phyloP scores from a whole-genome alignment of 2,113 vertebrate genomes.

The Aleadryas rufinucha region DNA sequence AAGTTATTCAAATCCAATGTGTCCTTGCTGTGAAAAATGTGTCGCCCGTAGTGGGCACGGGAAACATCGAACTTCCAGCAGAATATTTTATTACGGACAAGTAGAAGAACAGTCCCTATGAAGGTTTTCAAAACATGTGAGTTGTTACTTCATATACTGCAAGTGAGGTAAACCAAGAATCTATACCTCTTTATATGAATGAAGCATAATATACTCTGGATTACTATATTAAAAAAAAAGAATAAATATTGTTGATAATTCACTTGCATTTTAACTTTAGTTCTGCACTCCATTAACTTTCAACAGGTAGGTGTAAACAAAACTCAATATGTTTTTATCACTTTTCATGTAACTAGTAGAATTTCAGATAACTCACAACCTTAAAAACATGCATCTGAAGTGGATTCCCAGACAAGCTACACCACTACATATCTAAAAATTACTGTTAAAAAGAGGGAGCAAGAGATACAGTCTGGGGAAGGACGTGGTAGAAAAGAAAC shows the following conservation, averaged over 20 bases:
- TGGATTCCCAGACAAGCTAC: not conserved
- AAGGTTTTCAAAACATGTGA: not conserved
- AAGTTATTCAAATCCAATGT: not conserved
- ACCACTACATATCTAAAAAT: not conserved
- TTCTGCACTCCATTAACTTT: not conserved
- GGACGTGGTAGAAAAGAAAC: not conserved
- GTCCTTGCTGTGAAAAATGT: not conserved
- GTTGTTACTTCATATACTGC: not conserved
- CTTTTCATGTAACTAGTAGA: not conserved
- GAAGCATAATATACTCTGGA: not conserved
- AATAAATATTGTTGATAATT: not conserved
- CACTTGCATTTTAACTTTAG: not conserved
- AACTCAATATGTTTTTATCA: not conserved
- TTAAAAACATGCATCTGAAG: not conserved
- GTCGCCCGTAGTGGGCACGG: not conserved
- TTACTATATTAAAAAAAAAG: not conserved
- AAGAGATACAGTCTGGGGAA: not conserved
- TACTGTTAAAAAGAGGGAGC: not conserved
- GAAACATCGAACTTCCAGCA: not conserved
- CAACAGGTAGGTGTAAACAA: not conserved
- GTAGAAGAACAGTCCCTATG: not conserved
- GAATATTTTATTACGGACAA: not conserved
- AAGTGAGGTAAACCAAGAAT: not conserved
- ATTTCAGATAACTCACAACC: not conserved
- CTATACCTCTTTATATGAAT: not conserved